phyloP scores from a whole-genome alignment of 2,113 vertebrate species.

The mouse (Mus musculus) region GRCm39 chr7:127689501-127690000 shows the following conservation, averaged over 20 bases:
- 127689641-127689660: background rate
- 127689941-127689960: no score
- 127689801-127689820: background rate
- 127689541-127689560: background rate
- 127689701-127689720: no score
- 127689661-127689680: background rate
- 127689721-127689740: no score
- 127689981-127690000: no score
- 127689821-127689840: background rate
- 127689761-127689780: no score
- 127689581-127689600: background rate
- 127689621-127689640: background rate
- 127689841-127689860: background rate
- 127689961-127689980: no score
- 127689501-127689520: background rate
- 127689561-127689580: background rate
- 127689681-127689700: no score
- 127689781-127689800: background rate
- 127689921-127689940: no score
- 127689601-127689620: background rate
- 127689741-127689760: no score
- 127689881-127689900: no score
- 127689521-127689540: background rate
- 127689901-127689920: no score
- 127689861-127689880: no score